Evolutionary conservation across 2,797 vertebrate species (phyloP).

Genomic region (Sylvia borin): DNA sequence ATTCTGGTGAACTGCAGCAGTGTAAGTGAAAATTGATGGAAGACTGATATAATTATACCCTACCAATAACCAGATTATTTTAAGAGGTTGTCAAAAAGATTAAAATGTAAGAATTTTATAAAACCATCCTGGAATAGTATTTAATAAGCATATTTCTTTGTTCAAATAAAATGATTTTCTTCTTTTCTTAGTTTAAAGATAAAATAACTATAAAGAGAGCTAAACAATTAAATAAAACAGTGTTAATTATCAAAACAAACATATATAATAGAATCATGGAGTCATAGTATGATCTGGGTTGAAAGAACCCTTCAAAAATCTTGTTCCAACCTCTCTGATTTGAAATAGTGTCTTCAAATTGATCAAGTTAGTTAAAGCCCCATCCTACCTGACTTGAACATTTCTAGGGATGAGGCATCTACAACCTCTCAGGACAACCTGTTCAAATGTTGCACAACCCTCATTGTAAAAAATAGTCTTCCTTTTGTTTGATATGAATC

Average conservation of each 20-base stretch:
- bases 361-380: not conserved
- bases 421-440: not conserved
- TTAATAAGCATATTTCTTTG: not conserved
- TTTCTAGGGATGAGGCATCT: not conserved
- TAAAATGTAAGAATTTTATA: slow-evolving; percentile 34
- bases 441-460: not conserved
- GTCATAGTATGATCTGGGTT: not conserved
- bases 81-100: slow-evolving; percentile 43
- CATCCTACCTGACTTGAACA: not conserved
- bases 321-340: not conserved
- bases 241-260: not conserved
- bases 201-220: not conserved
- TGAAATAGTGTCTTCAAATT: not conserved
- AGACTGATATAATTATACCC: slow-evolving; percentile 44
- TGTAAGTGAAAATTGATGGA: slow-evolving; percentile 39
- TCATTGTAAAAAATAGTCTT: not conserved
- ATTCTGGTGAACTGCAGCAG: slow-evolving; percentile 33
- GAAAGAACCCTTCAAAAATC: not conserved
- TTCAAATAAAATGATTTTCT: not conserved
- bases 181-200: not conserved
- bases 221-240: not conserved
- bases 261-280: not conserved
- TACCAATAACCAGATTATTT: slow-evolving; percentile 60
- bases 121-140: not conserved
- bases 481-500: not conserved